Evolutionary conservation across 30 jellyfish, hydroid and myxozoan genomes (phyloP).

Genomic region (Mastigias papua): DNA sequence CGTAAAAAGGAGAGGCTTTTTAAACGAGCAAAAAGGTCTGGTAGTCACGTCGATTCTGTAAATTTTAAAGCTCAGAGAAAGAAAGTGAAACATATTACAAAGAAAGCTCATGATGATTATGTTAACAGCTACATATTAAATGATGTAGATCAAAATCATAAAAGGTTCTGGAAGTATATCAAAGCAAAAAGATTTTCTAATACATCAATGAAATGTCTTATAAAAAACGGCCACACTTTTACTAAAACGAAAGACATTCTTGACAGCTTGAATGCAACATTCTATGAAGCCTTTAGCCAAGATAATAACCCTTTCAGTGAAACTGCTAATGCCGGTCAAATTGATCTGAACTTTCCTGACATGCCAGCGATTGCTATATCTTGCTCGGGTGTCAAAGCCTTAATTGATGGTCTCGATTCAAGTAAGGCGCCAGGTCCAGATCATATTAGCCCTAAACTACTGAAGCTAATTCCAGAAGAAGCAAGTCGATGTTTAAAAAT

Average conservation of each 20-base stretch:
- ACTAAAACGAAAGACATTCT: constrained; percentile 56
- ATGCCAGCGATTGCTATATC: constrained; percentile 42
- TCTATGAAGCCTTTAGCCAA: constrained; percentile 47
- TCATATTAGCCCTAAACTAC: constrained; percentile 24
- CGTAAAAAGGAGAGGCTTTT: constrained; percentile 42
- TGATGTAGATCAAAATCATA: constrained; percentile 26
- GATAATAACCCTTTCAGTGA: constrained; percentile 49
- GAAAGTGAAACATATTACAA: constrained; percentile 30
- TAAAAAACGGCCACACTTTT: constrained; percentile 54
- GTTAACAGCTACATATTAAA: constrained; percentile 40
- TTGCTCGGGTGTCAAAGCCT: constrained; percentile 48
- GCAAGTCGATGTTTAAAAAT: constrained; percentile 28
- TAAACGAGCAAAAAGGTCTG: constrained; percentile 51
- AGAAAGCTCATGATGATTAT: constrained; percentile 60
- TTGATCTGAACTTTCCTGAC: constrained; percentile 29
- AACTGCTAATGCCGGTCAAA: constrained; percentile 39
- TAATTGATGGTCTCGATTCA: constrained; percentile 29
- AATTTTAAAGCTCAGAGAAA: constrained; percentile 59
- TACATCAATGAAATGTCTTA: constrained; percentile 48
- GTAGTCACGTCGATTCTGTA: constrained; percentile 30
- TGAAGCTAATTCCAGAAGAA: constrained; percentile 42
- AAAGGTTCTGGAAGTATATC: constrained; percentile 48
- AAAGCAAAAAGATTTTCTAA: constrained; percentile 54
- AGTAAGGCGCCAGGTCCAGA: constrained; percentile 56
- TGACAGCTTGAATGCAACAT: constrained; percentile 38